Base-by-base conservation (phyloP, 2,797 vertebrate genomes). In the Schizopygopsis malacanthus region DNA sequence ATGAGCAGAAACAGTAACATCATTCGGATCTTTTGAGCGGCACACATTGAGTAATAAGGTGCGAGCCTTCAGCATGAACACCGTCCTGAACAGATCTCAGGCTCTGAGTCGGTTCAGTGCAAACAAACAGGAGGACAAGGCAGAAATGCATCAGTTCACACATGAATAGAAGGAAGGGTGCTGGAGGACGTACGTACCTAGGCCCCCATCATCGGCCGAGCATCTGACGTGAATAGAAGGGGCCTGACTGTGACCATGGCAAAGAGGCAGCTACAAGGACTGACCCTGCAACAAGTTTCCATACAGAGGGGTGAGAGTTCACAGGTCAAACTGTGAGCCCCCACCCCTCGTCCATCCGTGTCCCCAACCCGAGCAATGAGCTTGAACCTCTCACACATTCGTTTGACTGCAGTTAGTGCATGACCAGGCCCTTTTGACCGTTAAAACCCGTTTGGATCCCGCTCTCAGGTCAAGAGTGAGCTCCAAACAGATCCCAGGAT, bases 301-400 rank as follows among this genome's bases (percentile, higher is more conserved):
- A 96, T 96, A 97, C 93, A 97, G 96, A 97, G 97, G 95, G 96
- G 96, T 97, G 96, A 97, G 96, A 97, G 97, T 97, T 97, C 96
- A 97, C 97, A 97, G 96, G 94, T 95, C 95, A 97, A 95, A 95
- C 96, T 96, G 96, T 97, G 96, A 97, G 97, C 97, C 95, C 94
- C 96, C 96, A 96, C 96, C 96, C 96, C 96, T 96, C 96, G 94
- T 92, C 93, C 73, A 94, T 93, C 92, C 75, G 61, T 94, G 47
- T 94, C 95, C 94, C 94, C 69, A 52, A 13, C 43, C 72, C 84
- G 52, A 33, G 71, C 73, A 50, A 54, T 12, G 25, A 47, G 76
- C 69, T 71, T 33, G 73, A 82, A 70, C 79, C 61, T 65, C 67
- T 7, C 70, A 33, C 52, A 82, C n/a, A 71, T 73, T 56, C 50